Evolutionary conservation across 2,888 invertebrate species (phyloP), one percentile per base, ranked within the genome.

Genomic region (Noctuana brunneofusca): DNA sequence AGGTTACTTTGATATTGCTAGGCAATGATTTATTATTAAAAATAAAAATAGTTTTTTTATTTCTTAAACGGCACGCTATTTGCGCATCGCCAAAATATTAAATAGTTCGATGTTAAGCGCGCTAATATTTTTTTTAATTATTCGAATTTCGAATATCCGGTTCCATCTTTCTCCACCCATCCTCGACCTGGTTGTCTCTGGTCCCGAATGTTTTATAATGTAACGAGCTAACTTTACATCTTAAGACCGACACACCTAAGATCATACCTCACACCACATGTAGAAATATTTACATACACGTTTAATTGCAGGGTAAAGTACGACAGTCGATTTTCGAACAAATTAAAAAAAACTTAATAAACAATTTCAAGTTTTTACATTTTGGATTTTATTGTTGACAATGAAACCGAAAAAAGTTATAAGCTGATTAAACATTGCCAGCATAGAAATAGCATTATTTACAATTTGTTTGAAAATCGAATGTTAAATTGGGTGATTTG

Each of bases 241-340:
- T 75, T 78, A 74, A 66, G 20, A 24, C 0, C 68, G 67, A 78
- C 20, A 69, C 68, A 78, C 12, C 54, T 24, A 30, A 60, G 14
- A 46, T 27, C 60, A 73, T 76, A 81, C 84, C 85, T 86, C 85
- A 87, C 87, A 87, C 87, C 84, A 86, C 86, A 81, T 81, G 77
- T 62, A 55, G 62, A 62, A 55, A 38, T 62, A 49, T 49, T 62
- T 22, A 49, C 38, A 54, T 35, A 20, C 8, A 24, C 16, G n/a
- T 27, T 48, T 35, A 41, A 16, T 54, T 53, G 48, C 38, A 55
- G 49, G 62, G 62, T 46, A 41, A 22, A 49, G 11, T 54, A 35
- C 30, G 24, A 49, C 49, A 53, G 16, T 30, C 60, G 32, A 60
- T 41, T 65, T 65, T 67, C 65, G 63, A 49, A 46, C 38, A 60